Evolutionary conservation across 2,888 invertebrate species (phyloP), one percentile per base, ranked within the genome.

Genomic region (Pegoplata infirma): DNA sequence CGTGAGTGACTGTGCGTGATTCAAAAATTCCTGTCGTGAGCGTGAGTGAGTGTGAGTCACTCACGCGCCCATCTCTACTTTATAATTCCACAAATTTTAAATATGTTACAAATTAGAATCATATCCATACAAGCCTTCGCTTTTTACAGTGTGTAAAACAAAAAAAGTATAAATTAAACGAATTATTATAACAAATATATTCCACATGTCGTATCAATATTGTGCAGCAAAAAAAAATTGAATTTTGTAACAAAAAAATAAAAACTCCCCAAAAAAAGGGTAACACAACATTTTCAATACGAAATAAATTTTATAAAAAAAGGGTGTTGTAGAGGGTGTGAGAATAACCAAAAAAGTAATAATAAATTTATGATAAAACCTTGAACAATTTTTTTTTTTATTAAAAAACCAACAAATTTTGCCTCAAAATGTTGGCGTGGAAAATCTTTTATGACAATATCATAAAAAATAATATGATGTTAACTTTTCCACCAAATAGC

Each of bases 161-260:
- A 10, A 32, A 69, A 40, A 36, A 47, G 47, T 17, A 63, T 58
- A 76, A 69, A 58, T 69, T 61, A 64, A 76, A 55, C 53, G 55
- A 77, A 66, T 53, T 59, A 46, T 32, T 40, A 53, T 69, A 44
- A 63, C 55, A 67, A 58, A 53, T 73, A 68, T 56, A 40, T 58
- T 44, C 55, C 47, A 78, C 59, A 66, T 78, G 78, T 74, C 78
- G 74, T 61, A 69, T 55, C 78, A 69, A 69, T 73, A 78, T 59
- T 69, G 58, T 53, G 68, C 21, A 12, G 6, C 44, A 10, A 19
- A 64, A 53, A 68, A 53, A 40, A 53, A 58, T 61, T 19, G 49
- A 21, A n/a, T 49, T 61, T 28, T 47, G 17, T 12, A 36, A 36
- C 1, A n/a, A n/a, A n/a, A n/a, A n/a, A 19, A 32, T 0, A 5